Conservation (phyloP, 1,140 invertebrate species). For the Drosophila gunungcola region DNA sequence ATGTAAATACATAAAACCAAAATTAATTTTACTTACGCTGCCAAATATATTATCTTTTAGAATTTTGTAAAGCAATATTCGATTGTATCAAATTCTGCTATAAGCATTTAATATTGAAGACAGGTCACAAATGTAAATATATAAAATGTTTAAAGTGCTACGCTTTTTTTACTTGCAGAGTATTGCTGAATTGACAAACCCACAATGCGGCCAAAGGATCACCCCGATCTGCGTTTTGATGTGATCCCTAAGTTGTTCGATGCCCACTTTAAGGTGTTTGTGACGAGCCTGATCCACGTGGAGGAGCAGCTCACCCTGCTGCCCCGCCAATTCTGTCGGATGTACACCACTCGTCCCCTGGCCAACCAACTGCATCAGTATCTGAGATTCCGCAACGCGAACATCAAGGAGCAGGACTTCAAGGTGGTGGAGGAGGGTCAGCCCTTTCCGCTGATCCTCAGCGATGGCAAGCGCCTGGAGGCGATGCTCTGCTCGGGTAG, state of each 20-base stretch:
- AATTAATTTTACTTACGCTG: too few species aligned
- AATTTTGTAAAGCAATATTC: too few species aligned
- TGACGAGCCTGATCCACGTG: constrained; percentile 45
- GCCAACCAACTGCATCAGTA: constrained; percentile 45
- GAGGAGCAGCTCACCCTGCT: constrained; percentile 33
- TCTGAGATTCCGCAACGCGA: constrained; percentile 19
- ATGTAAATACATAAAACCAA: too few species aligned
- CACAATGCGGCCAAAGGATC: constrained; percentile 54
- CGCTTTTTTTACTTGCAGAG: not conserved
- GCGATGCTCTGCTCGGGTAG: constrained; percentile 61
- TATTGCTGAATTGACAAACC: not conserved
- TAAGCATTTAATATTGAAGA: not conserved
- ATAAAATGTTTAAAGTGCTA: too few species aligned
- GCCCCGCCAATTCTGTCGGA: constrained; percentile 59
- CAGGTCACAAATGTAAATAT: too few species aligned
- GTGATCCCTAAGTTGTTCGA: constrained; percentile 63
- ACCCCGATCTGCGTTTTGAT: constrained; percentile 60
- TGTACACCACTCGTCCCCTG: constrained; percentile 60
- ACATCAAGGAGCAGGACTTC: constrained; percentile 45
- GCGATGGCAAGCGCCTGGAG: constrained; percentile 55
- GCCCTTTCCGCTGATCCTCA: constrained; percentile 48
- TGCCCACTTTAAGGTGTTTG: constrained; percentile 46
- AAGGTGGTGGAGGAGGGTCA: constrained; percentile 37
- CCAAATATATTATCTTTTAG: too few species aligned
- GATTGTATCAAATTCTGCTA: not conserved